Evolutionary conservation across 2,113 vertebrate genomes (phyloP).

Genomic region (Planiliza haematocheilus): DNA sequence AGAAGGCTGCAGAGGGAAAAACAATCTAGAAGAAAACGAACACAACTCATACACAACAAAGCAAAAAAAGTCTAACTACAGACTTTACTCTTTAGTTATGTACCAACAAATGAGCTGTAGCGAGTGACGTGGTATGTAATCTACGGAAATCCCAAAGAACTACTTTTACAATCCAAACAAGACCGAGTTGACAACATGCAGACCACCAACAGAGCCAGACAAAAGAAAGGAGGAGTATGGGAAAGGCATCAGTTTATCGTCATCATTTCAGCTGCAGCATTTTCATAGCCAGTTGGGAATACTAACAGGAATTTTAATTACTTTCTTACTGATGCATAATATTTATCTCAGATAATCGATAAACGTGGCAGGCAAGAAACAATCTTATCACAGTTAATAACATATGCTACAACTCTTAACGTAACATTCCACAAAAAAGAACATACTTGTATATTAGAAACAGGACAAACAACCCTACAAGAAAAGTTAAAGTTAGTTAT

Average conservation of each 20-base stretch:
- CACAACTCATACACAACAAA: not conserved
- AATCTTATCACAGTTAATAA: not conserved
- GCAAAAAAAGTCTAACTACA: conserved; percentile 29
- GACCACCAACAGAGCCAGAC: conserved; percentile 38
- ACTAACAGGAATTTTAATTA: not conserved
- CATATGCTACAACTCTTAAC: not conserved
- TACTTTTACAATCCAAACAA: conserved; percentile 49
- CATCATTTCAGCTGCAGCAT: not conserved
- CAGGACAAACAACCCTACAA: not conserved
- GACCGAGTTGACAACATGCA: conserved; percentile 17
- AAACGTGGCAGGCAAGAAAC: not conserved
- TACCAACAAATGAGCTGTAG: conserved; percentile 5
- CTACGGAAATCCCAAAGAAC: conserved; percentile 27
- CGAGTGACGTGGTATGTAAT: conserved; percentile 37
- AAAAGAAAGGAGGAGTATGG: conserved; percentile 13
- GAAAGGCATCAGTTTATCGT: not conserved
- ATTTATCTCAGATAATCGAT: not conserved
- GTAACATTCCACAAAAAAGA: not conserved
- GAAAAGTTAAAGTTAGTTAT: not conserved
- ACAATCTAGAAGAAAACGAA: not conserved
- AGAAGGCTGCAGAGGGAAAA: conserved; percentile 6
- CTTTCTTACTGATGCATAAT: not conserved
- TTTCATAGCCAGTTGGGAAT: not conserved
- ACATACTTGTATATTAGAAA: not conserved
- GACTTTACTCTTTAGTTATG: conserved; percentile 8